Percentiles rank a stretch among this genome's conserved stretches.
phyloP scores from a whole-genome alignment of 2,113 vertebrate genomes.

The Emydura subglobosa region DNA sequence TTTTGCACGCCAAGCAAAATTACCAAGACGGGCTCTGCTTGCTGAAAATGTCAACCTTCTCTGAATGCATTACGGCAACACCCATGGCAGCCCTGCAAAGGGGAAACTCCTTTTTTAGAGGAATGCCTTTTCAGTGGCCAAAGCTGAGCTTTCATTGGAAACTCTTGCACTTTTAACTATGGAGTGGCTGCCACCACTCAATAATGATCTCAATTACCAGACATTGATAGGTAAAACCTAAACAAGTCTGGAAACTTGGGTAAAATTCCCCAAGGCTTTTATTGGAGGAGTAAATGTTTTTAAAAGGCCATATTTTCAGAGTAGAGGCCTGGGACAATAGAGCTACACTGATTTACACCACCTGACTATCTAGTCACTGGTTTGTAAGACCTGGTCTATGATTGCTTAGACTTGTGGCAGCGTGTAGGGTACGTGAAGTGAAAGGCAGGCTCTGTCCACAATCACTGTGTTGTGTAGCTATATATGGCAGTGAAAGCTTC shows the following conservation, averaged over 20 bases:
- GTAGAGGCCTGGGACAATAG: not conserved
- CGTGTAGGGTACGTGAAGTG: not conserved
- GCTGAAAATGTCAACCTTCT: not conserved
- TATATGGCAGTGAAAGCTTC: not conserved
- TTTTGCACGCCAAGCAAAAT: constrained; percentile 31
- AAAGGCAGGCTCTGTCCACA: not conserved
- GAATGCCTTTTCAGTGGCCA: constrained; percentile 38
- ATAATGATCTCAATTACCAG: not conserved
- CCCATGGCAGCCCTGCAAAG: not conserved
- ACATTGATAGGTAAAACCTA: constrained; percentile 8
- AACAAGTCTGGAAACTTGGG: constrained; percentile 23
- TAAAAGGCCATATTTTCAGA: not conserved
- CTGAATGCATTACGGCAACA: not conserved
- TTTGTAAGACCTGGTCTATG: not conserved
- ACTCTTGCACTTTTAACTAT: constrained; percentile 53
- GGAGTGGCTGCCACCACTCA: not conserved
- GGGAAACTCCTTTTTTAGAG: constrained; percentile 33
- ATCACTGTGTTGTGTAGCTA: not conserved
- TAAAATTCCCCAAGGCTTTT: not conserved
- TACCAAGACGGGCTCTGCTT: not conserved
- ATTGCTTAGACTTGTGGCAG: not conserved
- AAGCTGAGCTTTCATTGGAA: not conserved
- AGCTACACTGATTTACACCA: not conserved
- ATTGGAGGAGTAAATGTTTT: not conserved
- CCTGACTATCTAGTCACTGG: not conserved